Evolutionary conservation across 2,113 vertebrate genomes (phyloP), one percentile per base, ranked within the genome.

Genomic region (Camelus bactrianus): DNA sequence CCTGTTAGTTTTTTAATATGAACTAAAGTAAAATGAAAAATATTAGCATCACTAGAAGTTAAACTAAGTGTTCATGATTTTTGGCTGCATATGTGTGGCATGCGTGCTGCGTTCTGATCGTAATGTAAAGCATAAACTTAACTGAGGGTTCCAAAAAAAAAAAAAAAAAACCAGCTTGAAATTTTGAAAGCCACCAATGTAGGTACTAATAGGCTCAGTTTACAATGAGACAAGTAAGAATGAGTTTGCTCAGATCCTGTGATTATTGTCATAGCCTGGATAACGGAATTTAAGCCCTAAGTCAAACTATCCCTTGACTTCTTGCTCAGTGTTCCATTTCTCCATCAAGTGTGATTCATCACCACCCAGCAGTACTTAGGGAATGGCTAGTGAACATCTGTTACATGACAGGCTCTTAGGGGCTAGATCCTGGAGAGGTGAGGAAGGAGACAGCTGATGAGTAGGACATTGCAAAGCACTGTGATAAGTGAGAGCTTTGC

Each of bases 331-430:
- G 20, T 24, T 82, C 46, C 62, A 10, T 64, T 52, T 70, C 58
- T 38, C 20, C 20, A 13, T 15, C 48, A 24, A 80, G 70, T 28
- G 64, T 20, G 30, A 26, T 14, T 35, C 82, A 62, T 67, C 42
- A 19, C 24, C 42, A 48, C 24, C 50, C 48, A 42, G 56, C 69
- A 24, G 62, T 13, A 75, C 32, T 69, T 16, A 64, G 54, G 85
- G 50, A 60, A 88, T 17, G 89, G 72, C 73, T 32, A 38, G 17
- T 58, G 70, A 79, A 26, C 64, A 72, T 60, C 94, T 58, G 82
- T 28, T 32, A 42, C 6, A n/a, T 64, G 79, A 67, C 26, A 42
- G 26, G 32, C 52, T 91, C 7, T 89, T 46, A 64, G 11, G 38
- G 91, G 72, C 77, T 20, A 46, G 72, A 16, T 67, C 30, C 70